Evolutionary conservation across 1,140 invertebrate species (phyloP).

Genomic region (Matsumurasca onukii): DNA sequence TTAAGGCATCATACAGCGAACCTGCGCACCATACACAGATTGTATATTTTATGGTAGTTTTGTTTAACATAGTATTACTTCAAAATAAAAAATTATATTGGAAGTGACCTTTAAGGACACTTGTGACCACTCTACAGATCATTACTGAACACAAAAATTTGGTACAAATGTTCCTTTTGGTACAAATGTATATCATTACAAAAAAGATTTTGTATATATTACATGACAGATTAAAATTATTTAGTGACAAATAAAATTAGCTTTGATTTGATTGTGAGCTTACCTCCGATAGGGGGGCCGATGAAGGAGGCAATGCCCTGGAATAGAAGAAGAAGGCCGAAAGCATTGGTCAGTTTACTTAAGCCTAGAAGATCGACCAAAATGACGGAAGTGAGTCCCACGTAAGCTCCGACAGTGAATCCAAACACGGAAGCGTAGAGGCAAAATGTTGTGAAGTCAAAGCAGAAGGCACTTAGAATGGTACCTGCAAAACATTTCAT

Average conservation of each 20-base stretch:
- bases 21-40: constrained; percentile 34
- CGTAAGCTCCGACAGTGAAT: constrained; percentile 88
- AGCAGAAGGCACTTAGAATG: constrained; percentile 69
- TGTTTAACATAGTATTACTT: too few relatives aligned
- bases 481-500: constrained; percentile 69
- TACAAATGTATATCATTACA: too few relatives aligned
- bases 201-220: too few relatives aligned
- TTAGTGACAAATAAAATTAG: not conserved
- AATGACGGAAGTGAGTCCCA: constrained; percentile 89
- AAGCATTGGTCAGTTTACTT: constrained; percentile 88
- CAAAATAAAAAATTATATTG: too few relatives aligned
- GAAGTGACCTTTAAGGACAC: too few relatives aligned
- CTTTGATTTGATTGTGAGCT: constrained; percentile 31
- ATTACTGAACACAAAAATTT: too few relatives aligned
- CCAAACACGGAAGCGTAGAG: constrained; percentile 84
- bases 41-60: too few relatives aligned
- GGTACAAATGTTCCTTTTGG: too few relatives aligned
- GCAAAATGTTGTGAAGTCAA: constrained; percentile 65
- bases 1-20: not conserved
- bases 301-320: constrained; percentile 89
- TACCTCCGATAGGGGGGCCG: constrained; percentile 87
- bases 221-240: too few relatives aligned
- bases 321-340: constrained; percentile 87
- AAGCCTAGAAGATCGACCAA: constrained; percentile 84
- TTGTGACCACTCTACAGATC: too few relatives aligned